Conservation (phyloP, 30 jellyfish, hydroid and myxozoan genomes). For the Cassiopea xamachana region DNA sequence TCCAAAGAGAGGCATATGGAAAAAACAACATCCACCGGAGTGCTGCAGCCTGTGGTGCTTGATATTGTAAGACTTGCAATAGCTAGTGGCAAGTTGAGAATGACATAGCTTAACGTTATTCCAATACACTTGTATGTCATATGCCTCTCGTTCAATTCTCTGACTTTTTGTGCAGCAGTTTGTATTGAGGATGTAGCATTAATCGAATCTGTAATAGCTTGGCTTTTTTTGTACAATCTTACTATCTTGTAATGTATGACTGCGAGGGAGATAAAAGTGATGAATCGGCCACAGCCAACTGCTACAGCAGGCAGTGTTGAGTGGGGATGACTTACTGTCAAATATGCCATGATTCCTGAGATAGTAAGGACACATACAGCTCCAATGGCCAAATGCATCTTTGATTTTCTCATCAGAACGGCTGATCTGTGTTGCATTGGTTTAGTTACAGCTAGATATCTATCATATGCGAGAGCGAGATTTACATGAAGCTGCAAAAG, state of each 20-base stretch:
- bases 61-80: background rate
- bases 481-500: background rate
- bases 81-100: background rate
- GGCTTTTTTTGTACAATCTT: background rate
- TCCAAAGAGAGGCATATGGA: background rate
- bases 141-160: background rate
- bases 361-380: background rate
- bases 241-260: background rate
- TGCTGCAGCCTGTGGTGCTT: background rate
- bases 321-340: background rate
- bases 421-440: background rate
- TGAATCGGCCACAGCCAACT: background rate
- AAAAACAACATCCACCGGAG: background rate
- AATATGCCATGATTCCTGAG: background rate
- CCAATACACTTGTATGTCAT: background rate
- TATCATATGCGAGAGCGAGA: background rate
- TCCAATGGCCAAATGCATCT: background rate
- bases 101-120: background rate
- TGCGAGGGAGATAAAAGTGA: background rate
- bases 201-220: background rate
- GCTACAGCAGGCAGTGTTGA: background rate
- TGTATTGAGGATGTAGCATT: background rate
- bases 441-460: background rate
- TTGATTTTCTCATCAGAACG: background rate
- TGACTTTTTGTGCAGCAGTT: background rate